phyloP scores from a whole-genome alignment of 2,888 invertebrate genomes.

The Dolomedes plantarius region DNA sequence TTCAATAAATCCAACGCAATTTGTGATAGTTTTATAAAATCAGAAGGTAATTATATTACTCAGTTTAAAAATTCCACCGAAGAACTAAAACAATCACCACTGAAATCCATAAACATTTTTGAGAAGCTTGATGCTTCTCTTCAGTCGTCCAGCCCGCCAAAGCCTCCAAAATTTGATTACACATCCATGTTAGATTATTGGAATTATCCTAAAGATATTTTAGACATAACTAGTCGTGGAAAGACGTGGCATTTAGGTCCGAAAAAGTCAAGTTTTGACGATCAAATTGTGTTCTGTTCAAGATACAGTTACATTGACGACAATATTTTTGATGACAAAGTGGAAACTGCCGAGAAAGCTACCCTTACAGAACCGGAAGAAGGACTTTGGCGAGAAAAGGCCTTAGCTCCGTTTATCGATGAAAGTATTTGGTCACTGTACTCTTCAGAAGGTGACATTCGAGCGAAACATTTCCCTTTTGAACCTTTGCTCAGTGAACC shows the following conservation, averaged over 20 bases:
- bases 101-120: conserved; percentile 1
- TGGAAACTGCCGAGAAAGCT: conserved; percentile 72
- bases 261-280: conserved; percentile 35
- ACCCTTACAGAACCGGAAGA: conserved; percentile 70
- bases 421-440: conserved; percentile 69
- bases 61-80: conserved; percentile 14
- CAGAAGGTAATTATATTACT: neutral
- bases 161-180: conserved; percentile 15
- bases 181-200: conserved; percentile 38
- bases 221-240: conserved; percentile 32
- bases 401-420: conserved; percentile 58
- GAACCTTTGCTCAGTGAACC: conserved; percentile 47
- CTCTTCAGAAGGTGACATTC: conserved; percentile 63
- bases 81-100: neutral
- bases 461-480: conserved; percentile 51
- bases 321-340: conserved; percentile 45
- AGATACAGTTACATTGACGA: conserved; percentile 59
- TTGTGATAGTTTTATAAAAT: conserved; percentile 36
- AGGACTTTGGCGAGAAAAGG: conserved; percentile 62
- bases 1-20: conserved; percentile 20
- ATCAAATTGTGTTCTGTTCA: conserved; percentile 50
- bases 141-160: conserved; percentile 2
- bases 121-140: conserved; percentile 30
- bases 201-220: conserved; percentile 40
- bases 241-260: conserved; percentile 60